Evolutionary conservation across 2,797 vertebrate species (phyloP).

Genomic region (Echeneis naucrates): DNA sequence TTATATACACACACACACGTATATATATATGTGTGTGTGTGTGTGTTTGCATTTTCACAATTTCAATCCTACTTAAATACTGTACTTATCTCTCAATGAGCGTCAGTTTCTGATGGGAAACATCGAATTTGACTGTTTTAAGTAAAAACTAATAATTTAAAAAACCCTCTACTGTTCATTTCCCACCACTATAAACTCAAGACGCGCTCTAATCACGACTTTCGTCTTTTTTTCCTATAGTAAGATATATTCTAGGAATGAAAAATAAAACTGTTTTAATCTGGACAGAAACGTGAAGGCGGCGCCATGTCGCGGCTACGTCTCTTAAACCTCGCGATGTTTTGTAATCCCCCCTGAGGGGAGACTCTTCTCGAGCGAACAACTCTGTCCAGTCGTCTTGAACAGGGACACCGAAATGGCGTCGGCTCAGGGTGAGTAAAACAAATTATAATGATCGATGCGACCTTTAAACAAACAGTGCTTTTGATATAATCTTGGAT

Average conservation of each 20-base stretch:
- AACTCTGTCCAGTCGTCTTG: slow-evolving; percentile 40
- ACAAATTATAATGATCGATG: background rate
- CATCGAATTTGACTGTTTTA: background rate
- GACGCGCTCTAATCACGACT: background rate
- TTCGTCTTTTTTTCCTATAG: background rate
- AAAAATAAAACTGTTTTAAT: background rate
- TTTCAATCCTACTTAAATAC: no score
- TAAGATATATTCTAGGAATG: background rate
- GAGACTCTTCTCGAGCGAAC: background rate
- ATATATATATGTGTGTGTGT: no score
- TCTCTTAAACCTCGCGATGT: slow-evolving; percentile 51
- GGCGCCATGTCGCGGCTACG: background rate
- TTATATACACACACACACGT: no score
- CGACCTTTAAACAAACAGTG: fast-evolving
- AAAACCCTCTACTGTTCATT: background rate
- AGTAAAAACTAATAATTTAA: background rate
- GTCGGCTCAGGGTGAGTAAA: slow-evolving; percentile 80
- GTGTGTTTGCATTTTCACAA: no score
- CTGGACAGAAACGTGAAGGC: background rate
- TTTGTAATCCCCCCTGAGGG: background rate
- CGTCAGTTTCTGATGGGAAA: no score
- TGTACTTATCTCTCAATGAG: background rate
- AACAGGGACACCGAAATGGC: slow-evolving; percentile 75
- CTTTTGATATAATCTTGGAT: fast-evolving
- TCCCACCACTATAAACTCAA: background rate